Evolutionary conservation across 2,113 vertebrate genomes (phyloP), one percentile per base, ranked within the genome.

Genomic region (Empidonax traillii): DNA sequence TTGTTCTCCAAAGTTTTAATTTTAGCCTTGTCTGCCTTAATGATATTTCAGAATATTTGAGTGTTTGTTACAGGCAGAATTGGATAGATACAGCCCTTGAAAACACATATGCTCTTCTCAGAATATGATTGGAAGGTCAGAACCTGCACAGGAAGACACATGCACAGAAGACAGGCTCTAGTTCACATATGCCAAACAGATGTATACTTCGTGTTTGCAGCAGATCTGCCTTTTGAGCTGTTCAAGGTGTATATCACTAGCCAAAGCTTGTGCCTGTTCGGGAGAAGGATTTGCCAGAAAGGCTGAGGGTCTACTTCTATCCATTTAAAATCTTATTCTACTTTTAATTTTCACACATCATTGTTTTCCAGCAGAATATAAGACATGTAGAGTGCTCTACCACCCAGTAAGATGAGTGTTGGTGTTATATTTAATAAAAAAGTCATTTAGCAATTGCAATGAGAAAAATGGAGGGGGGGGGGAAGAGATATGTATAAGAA

Each of bases 1-100:
- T 98, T 97, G 98, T 98, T 98, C 96, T 98, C 96, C 94, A 96
- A 97, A 97, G 96, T 98, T 98, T 97, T 98, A 97, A 94, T 97
- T 97, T 96, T 98, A 96, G 74, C 92, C 81, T 97, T 94, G 96
- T 98, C 97, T 98, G 95, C 98, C 97, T 98, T 97, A 98, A 97
- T 98, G 97, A 91, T 96, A 96, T 91, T 97, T 98, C 97, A 96
- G 96, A 77, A 96, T 97, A 96, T 98, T 97, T 98, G 96, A 81
- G 89, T 98, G 95, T 97, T 97, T 96, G 93, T 98, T 98, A 97
- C 97, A 97, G 97, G 94, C 96, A 97, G 96, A 98, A 97, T 95
- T 97, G 96, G 90, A 97, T 97, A 98, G 95, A 97, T 98, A 98
- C 96, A 98, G 97, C 94, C 96, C 95, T 97, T 94, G 62, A 96